Evolutionary conservation across 2,888 invertebrate genomes (phyloP).

Genomic region (Mesorhabditis sp.): DNA sequence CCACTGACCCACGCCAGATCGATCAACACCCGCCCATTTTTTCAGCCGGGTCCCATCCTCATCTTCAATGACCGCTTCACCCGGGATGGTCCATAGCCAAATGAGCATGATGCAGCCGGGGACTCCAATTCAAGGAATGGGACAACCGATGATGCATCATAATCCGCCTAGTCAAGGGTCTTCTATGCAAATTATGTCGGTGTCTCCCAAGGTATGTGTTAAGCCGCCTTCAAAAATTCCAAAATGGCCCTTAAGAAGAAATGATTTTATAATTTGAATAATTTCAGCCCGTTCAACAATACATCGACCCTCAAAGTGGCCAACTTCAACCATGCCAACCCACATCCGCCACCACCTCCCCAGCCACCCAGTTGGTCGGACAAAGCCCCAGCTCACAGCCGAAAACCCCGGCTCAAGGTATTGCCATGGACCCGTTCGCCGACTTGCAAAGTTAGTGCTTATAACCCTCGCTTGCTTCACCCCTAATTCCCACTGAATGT

Average conservation of each 20-base stretch:
- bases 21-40: neutral
- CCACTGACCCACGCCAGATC: too few species aligned
- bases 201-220: too few species aligned
- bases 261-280: too few species aligned
- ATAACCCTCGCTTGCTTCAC: neutral
- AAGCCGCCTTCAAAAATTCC: too few species aligned
- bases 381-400: conserved; percentile 5
- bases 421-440: too few species aligned
- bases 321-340: neutral
- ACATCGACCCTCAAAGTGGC: too few species aligned
- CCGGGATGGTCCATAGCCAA: neutral
- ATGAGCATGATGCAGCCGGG: neutral
- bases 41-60: neutral
- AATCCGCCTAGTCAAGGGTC: too few species aligned
- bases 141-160: too few species aligned
- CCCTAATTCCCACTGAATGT: neutral
- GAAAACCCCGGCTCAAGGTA: neutral
- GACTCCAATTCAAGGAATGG: neutral
- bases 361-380: neutral
- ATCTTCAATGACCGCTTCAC: neutral
- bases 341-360: neutral
- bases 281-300: too few species aligned
- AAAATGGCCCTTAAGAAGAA: too few species aligned
- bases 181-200: too few species aligned
- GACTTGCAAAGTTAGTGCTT: neutral